Evolutionary conservation across 2,113 vertebrate species (phyloP).

Genomic region (Okapia johnstoni): DNA sequence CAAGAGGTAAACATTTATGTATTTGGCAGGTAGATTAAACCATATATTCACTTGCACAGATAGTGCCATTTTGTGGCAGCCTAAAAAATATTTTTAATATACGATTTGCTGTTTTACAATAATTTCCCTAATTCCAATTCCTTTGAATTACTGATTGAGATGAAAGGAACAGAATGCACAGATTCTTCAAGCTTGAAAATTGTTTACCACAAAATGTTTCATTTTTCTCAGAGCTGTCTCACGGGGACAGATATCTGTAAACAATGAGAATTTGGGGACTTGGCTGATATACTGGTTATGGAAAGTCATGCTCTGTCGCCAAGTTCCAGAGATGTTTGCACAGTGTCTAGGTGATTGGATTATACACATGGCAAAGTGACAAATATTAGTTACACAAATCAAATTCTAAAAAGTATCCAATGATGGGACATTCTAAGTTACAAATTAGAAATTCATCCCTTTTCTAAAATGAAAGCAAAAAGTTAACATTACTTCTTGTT

Average conservation of each 20-base stretch:
- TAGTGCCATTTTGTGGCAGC: not conserved
- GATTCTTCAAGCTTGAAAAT: conserved; percentile 13
- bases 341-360: not conserved
- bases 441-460: not conserved
- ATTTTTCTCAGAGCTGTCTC: not conserved
- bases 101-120: conserved; percentile 15
- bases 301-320: not conserved
- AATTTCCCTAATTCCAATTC: not conserved
- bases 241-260: conserved; percentile 30
- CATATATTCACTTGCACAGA: not conserved
- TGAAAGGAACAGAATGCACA: not conserved
- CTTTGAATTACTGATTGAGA: conserved; percentile 12
- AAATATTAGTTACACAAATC: not conserved
- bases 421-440: not conserved
- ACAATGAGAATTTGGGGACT: conserved; percentile 31
- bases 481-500: not conserved
- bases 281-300: not conserved
- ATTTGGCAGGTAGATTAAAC: not conserved
- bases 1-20: not conserved
- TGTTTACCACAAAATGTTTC: conserved; percentile 1
- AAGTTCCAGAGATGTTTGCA: conserved; percentile 12
- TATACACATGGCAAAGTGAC: not conserved
- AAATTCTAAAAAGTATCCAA: not conserved
- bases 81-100: not conserved
- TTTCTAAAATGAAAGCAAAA: not conserved